Evolutionary conservation across 2,888 invertebrate species (phyloP).

Genomic region (Augochlorella aurata): DNA sequence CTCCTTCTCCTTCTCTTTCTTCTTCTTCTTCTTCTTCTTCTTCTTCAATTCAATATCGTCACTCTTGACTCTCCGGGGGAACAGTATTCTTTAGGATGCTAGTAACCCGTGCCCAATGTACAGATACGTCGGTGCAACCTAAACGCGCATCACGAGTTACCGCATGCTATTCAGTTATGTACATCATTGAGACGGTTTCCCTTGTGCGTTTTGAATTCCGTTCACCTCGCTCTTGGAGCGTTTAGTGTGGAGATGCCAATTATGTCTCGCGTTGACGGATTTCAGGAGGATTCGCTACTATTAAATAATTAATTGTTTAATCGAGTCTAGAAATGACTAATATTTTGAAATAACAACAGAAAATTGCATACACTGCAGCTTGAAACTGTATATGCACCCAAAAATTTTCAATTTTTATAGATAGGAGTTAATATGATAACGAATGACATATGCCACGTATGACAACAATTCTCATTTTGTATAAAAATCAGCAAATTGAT

Average conservation of each 20-base stretch:
- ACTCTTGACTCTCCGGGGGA: not conserved
- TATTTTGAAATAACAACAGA: too few species aligned
- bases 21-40: not conserved
- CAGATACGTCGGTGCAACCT: not conserved
- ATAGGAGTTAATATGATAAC: too few species aligned
- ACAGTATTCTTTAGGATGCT: slow-evolving; percentile 6
- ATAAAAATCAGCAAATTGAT: too few species aligned
- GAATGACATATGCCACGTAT: too few species aligned
- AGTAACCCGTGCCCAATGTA: not conserved
- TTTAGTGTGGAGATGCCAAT: not conserved
- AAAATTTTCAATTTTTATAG: too few species aligned
- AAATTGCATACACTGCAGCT: too few species aligned
- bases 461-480: too few species aligned
- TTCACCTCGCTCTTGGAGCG: not conserved
- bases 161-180: slow-evolving; percentile 16
- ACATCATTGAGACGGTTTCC: not conserved
- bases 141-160: slow-evolving; percentile 2
- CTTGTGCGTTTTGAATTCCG: not conserved
- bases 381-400: too few species aligned
- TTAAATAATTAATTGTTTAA: too few species aligned
- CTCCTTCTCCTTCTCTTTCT: not conserved
- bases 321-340: too few species aligned
- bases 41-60: slow-evolving; percentile 47
- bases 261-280: too few species aligned
- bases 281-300: too few species aligned